Evolutionary conservation across 1,140 invertebrate genomes (phyloP).

Genomic region (Vanessa atalanta): DNA sequence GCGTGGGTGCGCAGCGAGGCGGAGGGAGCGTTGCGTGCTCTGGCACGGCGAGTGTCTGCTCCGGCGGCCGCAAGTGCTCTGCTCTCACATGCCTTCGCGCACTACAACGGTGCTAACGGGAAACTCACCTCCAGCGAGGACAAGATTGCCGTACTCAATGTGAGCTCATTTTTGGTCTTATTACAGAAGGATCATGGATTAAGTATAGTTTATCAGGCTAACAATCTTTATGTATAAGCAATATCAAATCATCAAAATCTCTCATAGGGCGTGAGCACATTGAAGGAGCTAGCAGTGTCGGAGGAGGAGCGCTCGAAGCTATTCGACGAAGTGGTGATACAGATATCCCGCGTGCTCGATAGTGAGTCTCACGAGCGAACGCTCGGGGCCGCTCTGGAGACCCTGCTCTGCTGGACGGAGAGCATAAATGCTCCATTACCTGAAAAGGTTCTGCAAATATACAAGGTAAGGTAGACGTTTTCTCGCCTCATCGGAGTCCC

Average conservation of each 20-base stretch:
- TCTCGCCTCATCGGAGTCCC: too few relatives aligned
- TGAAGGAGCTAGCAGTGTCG: slow-evolving; percentile 87
- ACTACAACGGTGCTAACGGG: slow-evolving; percentile 94
- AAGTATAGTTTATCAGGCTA: not conserved
- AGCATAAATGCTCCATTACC: slow-evolving; percentile 86
- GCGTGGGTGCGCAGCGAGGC: slow-evolving; percentile 88
- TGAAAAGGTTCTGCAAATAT: slow-evolving; percentile 86
- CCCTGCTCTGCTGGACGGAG: slow-evolving; percentile 89
- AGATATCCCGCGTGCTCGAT: slow-evolving; percentile 91
- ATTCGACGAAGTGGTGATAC: slow-evolving; percentile 83
- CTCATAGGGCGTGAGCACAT: slow-evolving; percentile 88
- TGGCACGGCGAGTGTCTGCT: slow-evolving; percentile 83
- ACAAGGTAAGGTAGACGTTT: slow-evolving; percentile 82
- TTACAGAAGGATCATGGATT: too few relatives aligned
- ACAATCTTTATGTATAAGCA: not conserved
- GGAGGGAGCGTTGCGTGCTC: slow-evolving; percentile 84
- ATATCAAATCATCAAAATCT: too few relatives aligned
- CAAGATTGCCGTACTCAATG: slow-evolving; percentile 93
- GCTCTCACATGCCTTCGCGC: slow-evolving; percentile 88
- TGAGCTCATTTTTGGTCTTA: slow-evolving; percentile 52
- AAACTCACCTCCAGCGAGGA: slow-evolving; percentile 94
- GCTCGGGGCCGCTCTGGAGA: slow-evolving; percentile 89
- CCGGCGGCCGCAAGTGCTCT: slow-evolving; percentile 85
- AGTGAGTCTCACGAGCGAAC: slow-evolving; percentile 96
- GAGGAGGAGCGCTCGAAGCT: slow-evolving; percentile 83